Percentiles rank a stretch among this genome's conserved stretches.
These are phyloP conservation scores for Dichetophora obliterata DNA, from an alignment of 2,888 invertebrate species.

Conservation along the genomic window DNA sequence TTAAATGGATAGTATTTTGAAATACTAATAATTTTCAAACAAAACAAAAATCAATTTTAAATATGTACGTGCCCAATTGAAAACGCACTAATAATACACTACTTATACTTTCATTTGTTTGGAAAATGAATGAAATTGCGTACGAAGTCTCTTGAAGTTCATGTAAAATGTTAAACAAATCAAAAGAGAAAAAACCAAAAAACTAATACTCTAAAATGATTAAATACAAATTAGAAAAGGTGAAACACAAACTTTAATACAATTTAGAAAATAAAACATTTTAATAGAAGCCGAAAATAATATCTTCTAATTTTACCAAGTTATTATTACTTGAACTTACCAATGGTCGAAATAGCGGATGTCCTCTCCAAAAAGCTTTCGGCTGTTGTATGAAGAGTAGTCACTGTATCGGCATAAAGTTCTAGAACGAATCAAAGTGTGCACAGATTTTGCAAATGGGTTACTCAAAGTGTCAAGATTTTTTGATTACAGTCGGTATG, in stretches of 20 bases:
- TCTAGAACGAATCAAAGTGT: constrained; percentile 48
- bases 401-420: constrained; percentile 60
- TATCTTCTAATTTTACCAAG: constrained; percentile 26
- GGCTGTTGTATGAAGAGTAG: constrained; percentile 61
- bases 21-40: background rate
- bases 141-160: constrained; percentile 62
- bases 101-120: constrained; percentile 37
- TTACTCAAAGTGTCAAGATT: too few species aligned
- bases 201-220: constrained; percentile 17
- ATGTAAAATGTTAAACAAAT: constrained; percentile 44
- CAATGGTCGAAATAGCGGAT: constrained; percentile 62
- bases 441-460: too few species aligned
- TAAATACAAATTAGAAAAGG: constrained; percentile 40
- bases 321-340: constrained; percentile 54
- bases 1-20: background rate
- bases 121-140: constrained; percentile 59
- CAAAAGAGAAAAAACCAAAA: constrained; percentile 24
- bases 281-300: constrained; percentile 50
- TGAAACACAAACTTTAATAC: constrained; percentile 46
- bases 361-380: constrained; percentile 64
- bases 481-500: too few species aligned
- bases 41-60: too few species aligned
- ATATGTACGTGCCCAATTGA: too few species aligned
- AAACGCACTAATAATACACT: background rate
- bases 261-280: constrained; percentile 39